phyloP scores from a whole-genome alignment of 2,113 vertebrate genomes.

The Siphamia tubifer region DNA sequence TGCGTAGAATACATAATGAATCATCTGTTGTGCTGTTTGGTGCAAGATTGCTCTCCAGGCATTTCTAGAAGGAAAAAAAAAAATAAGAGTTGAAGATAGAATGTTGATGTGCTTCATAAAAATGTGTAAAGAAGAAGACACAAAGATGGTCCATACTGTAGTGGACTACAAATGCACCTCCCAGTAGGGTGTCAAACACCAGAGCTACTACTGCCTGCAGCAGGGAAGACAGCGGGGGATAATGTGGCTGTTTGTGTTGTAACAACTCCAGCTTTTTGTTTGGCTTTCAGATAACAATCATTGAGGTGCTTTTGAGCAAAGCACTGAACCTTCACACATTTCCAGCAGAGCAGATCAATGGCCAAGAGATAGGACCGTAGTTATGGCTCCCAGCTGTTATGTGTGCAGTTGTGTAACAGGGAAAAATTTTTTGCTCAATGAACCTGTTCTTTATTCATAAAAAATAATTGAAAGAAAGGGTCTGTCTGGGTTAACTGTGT shows the following conservation, averaged over 20 bases:
- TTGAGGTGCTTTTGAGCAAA: not conserved
- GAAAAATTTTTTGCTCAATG: not conserved
- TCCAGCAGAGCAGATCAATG: not conserved
- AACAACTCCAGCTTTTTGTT: not conserved
- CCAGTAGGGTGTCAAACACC: constrained; percentile 3
- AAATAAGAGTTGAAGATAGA: not conserved
- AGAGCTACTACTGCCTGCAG: constrained; percentile 26
- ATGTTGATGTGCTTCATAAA: not conserved
- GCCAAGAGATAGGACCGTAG: not conserved
- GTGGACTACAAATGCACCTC: constrained; percentile 9
- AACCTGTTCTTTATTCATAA: not conserved
- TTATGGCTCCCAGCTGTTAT: not conserved
- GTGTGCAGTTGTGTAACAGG: not conserved
- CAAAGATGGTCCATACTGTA: not conserved
- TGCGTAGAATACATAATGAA: not conserved
- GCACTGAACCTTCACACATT: not conserved
- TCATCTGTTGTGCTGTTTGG: not conserved
- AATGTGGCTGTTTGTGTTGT: not conserved
- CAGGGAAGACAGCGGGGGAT: constrained; percentile 7
- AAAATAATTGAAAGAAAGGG: not conserved
- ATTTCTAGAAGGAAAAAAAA: not conserved
- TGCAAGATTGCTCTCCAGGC: not conserved
- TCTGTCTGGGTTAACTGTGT: not conserved
- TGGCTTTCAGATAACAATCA: not conserved
- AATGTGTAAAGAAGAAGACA: not conserved